A percentile compares a stretch with the other conserved stretches of the same genome.
Evolutionary conservation across 1,140 invertebrate species (phyloP).

Genomic region (Diachasma alloeum): DNA sequence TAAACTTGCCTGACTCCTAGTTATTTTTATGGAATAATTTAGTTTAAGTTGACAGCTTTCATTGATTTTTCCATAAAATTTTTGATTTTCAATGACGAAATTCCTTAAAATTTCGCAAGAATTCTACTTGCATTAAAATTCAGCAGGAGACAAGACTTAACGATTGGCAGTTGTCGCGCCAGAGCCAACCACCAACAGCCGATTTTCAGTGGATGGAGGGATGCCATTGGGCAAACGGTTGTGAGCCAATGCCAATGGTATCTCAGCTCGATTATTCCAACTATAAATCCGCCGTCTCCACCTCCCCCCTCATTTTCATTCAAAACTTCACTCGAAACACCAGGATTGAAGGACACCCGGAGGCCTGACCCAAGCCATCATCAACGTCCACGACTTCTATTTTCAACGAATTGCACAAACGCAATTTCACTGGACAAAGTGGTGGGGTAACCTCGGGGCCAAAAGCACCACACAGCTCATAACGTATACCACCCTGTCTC

Average conservation of each 20-base stretch:
- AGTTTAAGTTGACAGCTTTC: too few species aligned
- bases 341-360: slow-evolving; percentile 3
- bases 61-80: too few species aligned
- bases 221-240: neutral
- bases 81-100: too few species aligned
- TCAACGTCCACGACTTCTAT: slow-evolving; percentile 17
- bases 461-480: neutral
- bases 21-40: too few species aligned
- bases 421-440: slow-evolving; percentile 27
- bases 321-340: neutral
- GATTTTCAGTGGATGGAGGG: neutral
- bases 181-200: neutral
- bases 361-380: slow-evolving; percentile 1
- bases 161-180: neutral
- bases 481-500: neutral
- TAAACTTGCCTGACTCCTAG: too few species aligned
- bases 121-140: too few species aligned
- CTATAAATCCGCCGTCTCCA: neutral
- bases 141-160: slow-evolving; percentile 16
- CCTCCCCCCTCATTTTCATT: neutral
- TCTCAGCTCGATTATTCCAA: neutral
- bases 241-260: neutral
- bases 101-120: too few species aligned
- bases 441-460: slow-evolving; percentile 3
- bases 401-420: slow-evolving; percentile 29